phyloP scores from a whole-genome alignment of 2,113 vertebrate species.

The Indri indri region DNA sequence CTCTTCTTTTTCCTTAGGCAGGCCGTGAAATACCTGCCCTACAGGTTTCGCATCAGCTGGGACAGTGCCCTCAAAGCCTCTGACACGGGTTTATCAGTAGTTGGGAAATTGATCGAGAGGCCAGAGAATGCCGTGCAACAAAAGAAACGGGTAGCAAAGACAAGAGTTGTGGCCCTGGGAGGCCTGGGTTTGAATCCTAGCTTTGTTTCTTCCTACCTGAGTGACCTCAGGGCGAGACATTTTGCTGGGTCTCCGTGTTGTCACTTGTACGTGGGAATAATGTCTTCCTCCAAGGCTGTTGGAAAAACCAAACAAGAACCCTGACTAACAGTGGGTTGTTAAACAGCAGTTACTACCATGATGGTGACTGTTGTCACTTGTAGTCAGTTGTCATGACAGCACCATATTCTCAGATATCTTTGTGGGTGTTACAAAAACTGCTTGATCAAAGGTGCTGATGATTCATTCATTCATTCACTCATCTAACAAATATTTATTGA shows the following conservation, averaged over 20 bases:
- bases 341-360: neutral
- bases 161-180: neutral
- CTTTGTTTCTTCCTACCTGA: neutral
- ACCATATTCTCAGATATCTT: neutral
- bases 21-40: rapidly evolving
- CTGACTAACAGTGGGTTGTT: rapidly evolving
- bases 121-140: neutral
- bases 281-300: neutral
- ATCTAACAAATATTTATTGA: neutral
- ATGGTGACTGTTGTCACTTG: neutral
- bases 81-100: neutral
- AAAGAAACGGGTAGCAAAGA: neutral
- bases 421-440: neutral
- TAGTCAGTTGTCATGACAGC: neutral
- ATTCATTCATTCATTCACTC: neutral
- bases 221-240: neutral
- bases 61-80: neutral
- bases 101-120: neutral
- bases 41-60: too few species aligned
- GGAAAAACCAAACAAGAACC: neutral
- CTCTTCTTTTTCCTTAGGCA: neutral
- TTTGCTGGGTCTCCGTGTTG: neutral
- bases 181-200: neutral
- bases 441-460: neutral
- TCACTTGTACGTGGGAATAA: neutral